Conservation (phyloP, 2,113 vertebrate genomes). For the Sylvia atricapilla region DNA sequence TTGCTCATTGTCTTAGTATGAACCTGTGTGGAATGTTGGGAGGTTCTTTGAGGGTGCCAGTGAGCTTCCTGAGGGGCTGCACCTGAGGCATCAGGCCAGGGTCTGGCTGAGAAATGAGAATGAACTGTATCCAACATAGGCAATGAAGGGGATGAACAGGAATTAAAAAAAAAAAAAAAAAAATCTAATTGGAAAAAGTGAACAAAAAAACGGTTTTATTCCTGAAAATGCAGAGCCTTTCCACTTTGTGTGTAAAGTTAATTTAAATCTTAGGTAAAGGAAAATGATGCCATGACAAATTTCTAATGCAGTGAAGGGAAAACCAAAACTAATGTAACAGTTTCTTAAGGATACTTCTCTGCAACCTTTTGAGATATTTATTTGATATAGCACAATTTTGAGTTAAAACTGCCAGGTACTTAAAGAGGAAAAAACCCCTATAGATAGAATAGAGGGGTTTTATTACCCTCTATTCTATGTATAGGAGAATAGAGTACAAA, state of each 20-base stretch:
- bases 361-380: not conserved
- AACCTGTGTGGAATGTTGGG: not conserved
- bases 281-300: not conserved
- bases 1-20: not conserved
- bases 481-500: not conserved
- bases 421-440: not conserved
- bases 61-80: not conserved
- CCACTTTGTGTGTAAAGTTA: not conserved
- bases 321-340: not conserved
- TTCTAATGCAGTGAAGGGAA: not conserved
- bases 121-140: not conserved
- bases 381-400: not conserved
- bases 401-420: not conserved
- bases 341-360: not conserved
- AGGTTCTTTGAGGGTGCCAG: not conserved
- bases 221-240: not conserved
- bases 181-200: not conserved
- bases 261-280: not conserved
- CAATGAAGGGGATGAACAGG: not conserved
- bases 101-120: not conserved
- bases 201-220: not conserved
- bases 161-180: not conserved
- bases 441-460: not conserved
- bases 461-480: not conserved
- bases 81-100: not conserved